Conservation (phyloP, 2,888 invertebrate genomes). For the Lasioglossum malachurum region DNA sequence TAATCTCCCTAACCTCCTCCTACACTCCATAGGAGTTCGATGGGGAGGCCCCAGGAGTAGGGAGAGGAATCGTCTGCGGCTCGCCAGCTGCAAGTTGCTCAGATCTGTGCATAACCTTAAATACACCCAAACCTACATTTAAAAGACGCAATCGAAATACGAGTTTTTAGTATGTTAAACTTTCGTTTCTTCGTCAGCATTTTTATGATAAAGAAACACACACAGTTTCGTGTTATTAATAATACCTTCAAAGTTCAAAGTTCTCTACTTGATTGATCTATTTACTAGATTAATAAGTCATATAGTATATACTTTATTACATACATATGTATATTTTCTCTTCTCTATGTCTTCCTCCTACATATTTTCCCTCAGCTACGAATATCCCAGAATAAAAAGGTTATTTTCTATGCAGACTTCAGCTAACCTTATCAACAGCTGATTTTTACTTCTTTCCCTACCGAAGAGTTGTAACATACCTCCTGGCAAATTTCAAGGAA, state of each 20-base stretch:
- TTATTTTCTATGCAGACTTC: constrained; percentile 1
- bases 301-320: background rate
- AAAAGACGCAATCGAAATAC: too few relatives aligned
- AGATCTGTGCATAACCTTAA: too few relatives aligned
- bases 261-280: background rate
- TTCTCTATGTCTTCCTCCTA: background rate
- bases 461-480: background rate
- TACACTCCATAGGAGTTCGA: too few relatives aligned
- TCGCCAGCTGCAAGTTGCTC: too few relatives aligned
- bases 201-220: too few relatives aligned
- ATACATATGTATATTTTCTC: background rate
- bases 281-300: background rate
- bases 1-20: too few relatives aligned
- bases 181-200: too few relatives aligned
- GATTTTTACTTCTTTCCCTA: background rate
- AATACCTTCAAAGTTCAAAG: background rate
- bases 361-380: background rate
- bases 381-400: background rate
- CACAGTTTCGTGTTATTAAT: too few relatives aligned
- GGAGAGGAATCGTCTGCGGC: too few relatives aligned
- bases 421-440: background rate
- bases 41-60: too few relatives aligned
- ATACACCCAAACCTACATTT: too few relatives aligned
- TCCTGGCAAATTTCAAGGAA: background rate
- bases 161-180: too few relatives aligned